Evolutionary conservation across 1,140 invertebrate species (phyloP).

Genomic region (Diorhabda sublineata): DNA sequence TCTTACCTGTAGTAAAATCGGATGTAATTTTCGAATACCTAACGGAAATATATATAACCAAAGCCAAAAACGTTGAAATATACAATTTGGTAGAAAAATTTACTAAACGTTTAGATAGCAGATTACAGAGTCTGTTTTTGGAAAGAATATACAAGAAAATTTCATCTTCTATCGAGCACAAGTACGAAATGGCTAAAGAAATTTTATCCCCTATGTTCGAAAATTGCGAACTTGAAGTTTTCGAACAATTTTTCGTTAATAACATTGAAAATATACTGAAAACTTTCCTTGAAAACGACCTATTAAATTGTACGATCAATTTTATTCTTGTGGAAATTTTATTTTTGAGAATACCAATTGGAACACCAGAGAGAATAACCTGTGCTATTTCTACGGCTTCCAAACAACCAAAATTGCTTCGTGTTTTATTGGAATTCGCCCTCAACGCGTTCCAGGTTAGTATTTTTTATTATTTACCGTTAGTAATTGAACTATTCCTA

Average conservation of each 20-base stretch:
- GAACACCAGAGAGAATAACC: constrained; percentile 3
- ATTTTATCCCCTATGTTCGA: constrained; percentile 26
- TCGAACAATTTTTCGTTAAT: constrained; percentile 27
- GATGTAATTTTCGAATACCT: constrained; percentile 27
- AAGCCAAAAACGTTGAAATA: constrained; percentile 13
- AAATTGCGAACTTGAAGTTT: constrained; percentile 18
- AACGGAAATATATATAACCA: constrained; percentile 17
- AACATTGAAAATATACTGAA: constrained; percentile 25
- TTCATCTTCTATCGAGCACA: constrained; percentile 5
- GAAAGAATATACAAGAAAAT: constrained; percentile 4
- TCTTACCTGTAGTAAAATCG: constrained; percentile 18
- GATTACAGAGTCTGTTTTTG: constrained; percentile 14
- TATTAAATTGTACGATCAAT: constrained; percentile 22
- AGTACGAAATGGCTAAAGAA: constrained; percentile 14
- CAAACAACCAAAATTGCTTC: constrained; percentile 20
- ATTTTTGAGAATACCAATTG: constrained; percentile 33
- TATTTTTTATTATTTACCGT: neutral
- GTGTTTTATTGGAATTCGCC: constrained; percentile 18
- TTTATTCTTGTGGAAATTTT: constrained; percentile 34
- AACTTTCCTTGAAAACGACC: constrained; percentile 20
- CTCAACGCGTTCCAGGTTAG: constrained; percentile 24
- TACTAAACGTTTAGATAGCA: constrained; percentile 14
- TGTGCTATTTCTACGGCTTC: constrained; percentile 16
- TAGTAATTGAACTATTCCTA: too few species aligned
- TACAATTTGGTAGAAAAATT: constrained; percentile 17